A percentile compares a stretch with the other conserved stretches of the same genome.
phyloP scores from a whole-genome alignment of 2,888 invertebrate genomes.

The Coremacera marginata region DNA sequence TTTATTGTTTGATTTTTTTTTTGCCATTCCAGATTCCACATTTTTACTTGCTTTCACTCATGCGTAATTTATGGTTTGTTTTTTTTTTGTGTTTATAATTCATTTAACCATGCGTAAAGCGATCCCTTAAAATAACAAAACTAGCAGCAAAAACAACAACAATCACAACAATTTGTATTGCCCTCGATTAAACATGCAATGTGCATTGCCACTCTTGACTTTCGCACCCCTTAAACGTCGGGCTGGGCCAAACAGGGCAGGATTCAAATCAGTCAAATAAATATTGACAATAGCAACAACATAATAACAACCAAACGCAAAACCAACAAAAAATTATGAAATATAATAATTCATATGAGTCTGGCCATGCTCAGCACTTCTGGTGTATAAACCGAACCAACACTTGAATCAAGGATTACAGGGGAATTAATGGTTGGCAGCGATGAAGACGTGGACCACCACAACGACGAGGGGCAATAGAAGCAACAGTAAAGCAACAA shows the following conservation, averaged over 20 bases:
- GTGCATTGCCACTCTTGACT: conserved; percentile 55
- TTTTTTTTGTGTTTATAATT: background rate
- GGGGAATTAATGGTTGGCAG: conserved; percentile 5
- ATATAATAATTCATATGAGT: conserved; percentile 24
- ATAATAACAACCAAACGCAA: conserved; percentile 13
- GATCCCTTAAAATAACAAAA: background rate
- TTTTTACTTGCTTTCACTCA: background rate
- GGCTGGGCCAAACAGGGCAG: conserved; percentile 34
- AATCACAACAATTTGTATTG: background rate
- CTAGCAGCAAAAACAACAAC: background rate
- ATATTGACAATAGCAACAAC: background rate
- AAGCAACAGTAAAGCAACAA: background rate
- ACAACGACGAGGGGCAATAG: background rate
- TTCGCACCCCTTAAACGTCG: conserved; percentile 57
- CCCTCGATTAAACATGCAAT: conserved; percentile 7
- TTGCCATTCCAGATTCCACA: too few species aligned
- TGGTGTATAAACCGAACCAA: background rate
- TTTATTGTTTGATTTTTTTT: background rate
- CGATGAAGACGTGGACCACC: background rate
- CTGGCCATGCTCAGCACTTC: background rate
- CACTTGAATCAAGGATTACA: conserved; percentile 32
- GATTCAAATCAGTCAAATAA: conserved; percentile 51
- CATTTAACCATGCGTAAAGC: background rate
- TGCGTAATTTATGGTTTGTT: conserved; percentile 2
- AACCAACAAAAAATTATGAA: conserved; percentile 32